Conservation (phyloP, 2,797 vertebrate species). For the Paramormyrops hopkinsi region DNA sequence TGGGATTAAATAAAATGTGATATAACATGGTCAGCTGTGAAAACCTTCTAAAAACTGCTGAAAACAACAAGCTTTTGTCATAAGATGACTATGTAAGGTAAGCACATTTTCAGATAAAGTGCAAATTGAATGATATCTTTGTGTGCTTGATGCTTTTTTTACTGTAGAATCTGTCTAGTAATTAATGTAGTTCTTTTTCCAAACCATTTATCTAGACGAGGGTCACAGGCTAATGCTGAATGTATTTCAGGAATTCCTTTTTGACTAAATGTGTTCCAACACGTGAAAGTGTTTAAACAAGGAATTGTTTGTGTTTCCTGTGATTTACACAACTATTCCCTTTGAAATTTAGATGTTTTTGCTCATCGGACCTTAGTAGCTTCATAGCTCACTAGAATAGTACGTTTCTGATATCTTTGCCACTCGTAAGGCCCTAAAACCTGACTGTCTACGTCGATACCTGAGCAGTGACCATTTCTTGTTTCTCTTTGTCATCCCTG, state of each 20-base stretch:
- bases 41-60: not conserved
- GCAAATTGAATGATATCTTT: not conserved
- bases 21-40: not conserved
- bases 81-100: not conserved
- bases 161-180: not conserved
- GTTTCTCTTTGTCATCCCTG: not conserved
- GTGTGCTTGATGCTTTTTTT: not conserved
- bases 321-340: not conserved
- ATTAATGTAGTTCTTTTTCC: not conserved
- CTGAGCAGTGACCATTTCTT: not conserved
- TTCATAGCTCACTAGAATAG: not conserved
- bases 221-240: not conserved
- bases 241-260: not conserved
- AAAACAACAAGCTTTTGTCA: not conserved
- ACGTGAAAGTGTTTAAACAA: not conserved
- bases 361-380: not conserved
- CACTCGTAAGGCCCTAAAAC: not conserved
- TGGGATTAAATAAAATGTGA: not conserved
- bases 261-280: not conserved
- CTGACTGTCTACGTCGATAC: not conserved
- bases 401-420: too few relatives aligned
- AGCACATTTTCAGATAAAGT: not conserved
- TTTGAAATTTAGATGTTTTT: not conserved
- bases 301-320: not conserved
- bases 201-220: not conserved